phyloP scores from a whole-genome alignment of 2,888 invertebrate species.

The Protonemura montana region DNA sequence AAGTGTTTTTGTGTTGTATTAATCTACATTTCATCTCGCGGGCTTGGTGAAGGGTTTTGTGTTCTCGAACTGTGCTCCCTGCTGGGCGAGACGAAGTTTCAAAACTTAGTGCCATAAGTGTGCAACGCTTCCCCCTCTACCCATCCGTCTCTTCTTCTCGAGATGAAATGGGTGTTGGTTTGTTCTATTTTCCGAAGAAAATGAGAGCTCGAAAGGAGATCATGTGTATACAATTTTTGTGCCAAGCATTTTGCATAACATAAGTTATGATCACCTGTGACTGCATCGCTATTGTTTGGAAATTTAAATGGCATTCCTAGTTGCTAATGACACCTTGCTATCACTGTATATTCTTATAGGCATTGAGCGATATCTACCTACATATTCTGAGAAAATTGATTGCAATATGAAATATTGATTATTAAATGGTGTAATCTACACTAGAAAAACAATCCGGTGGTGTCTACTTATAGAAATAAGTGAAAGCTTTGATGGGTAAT shows the following conservation, averaged over 20 bases:
- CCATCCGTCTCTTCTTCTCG: no score
- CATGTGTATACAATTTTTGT: neutral
- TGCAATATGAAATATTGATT: neutral
- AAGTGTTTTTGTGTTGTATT: no score
- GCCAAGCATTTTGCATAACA: neutral
- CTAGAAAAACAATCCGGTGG: neutral
- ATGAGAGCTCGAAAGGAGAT: no score
- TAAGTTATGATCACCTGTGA: neutral
- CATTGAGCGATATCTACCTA: neutral
- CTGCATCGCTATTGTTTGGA: neutral
- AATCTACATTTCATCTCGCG: no score
- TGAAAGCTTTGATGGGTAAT: no score
- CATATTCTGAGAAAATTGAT: slow-evolving; percentile 9
- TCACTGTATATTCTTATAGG: neutral
- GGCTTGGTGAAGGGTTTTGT: no score
- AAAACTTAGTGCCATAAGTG: no score
- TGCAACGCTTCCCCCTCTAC: no score
- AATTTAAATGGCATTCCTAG: neutral
- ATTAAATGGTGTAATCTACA: neutral
- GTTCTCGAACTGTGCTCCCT: no score
- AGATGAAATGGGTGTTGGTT: no score
- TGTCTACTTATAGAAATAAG: neutral
- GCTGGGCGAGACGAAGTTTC: no score
- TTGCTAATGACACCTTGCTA: neutral
- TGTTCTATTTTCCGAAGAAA: no score